Conservation (phyloP, 2,113 vertebrate genomes). For the Gymnarchus niloticus region DNA sequence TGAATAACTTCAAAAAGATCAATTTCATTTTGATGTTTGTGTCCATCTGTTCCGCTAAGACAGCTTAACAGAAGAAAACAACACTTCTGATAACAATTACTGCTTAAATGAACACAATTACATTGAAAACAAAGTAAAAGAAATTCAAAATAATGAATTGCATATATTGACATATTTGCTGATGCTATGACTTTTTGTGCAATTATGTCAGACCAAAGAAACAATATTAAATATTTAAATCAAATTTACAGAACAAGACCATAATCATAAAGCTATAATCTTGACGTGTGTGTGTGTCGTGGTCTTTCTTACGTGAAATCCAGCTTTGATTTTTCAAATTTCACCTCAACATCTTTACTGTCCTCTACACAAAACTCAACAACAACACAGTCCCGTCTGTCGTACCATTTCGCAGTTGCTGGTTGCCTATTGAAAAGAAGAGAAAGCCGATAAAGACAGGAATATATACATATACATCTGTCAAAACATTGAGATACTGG, state of each 20-base stretch:
- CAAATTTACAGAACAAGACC: not conserved
- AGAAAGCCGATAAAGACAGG: not conserved
- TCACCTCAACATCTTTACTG: conserved; percentile 88
- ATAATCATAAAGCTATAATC: not conserved
- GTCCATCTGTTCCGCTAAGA: conserved; percentile 82
- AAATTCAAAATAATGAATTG: too few relatives aligned
- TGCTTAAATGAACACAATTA: not conserved
- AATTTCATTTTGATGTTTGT: conserved; percentile 87
- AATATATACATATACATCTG: not conserved
- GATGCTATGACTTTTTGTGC: not conserved
- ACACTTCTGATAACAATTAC: not conserved
- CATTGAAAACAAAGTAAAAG: not conserved
- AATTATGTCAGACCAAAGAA: not conserved
- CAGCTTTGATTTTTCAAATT: conserved; percentile 85
- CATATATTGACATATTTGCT: too few relatives aligned
- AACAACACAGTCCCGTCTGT: conserved; percentile 90
- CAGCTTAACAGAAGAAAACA: conserved; percentile 65
- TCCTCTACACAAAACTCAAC: conserved; percentile 95
- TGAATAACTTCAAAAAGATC: conserved; percentile 91
- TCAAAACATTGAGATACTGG: not conserved
- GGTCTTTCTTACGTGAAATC: conserved; percentile 73
- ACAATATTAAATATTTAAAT: not conserved
- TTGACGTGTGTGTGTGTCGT: not conserved
- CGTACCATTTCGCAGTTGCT: conserved; percentile 96
- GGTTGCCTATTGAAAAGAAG: conserved; percentile 70